These are phyloP conservation scores for Brachyptera risi DNA, from an alignment of 2,888 invertebrate genomes.

Conservation along the genomic window DNA sequence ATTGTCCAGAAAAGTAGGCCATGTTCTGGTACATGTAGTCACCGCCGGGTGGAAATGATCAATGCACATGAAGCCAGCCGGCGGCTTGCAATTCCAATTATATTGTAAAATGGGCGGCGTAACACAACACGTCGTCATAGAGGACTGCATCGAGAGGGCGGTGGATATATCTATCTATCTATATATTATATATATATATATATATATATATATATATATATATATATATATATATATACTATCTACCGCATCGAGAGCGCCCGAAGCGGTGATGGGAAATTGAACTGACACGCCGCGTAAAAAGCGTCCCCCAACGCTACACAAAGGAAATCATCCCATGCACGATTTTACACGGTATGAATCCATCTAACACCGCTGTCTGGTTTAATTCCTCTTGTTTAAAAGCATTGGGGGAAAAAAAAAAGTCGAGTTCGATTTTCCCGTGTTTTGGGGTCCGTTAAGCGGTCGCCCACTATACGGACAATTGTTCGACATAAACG, in stretches of 20 bases:
- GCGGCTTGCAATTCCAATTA: no score
- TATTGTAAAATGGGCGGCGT: not conserved
- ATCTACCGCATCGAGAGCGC: no score
- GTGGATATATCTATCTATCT: not conserved
- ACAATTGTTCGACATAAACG: no score
- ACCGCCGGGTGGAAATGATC: no score
- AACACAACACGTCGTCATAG: not conserved
- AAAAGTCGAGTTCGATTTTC: not conserved
- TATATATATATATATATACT: no score
- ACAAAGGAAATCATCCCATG: constrained; percentile 19
- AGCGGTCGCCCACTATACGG: no score
- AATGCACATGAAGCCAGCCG: no score
- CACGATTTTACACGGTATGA: constrained; percentile 23
- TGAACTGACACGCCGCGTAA: constrained; percentile 18
- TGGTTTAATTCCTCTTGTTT: constrained; percentile 5
- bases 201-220: no score
- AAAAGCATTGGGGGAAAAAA: no score
- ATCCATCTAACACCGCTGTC: constrained; percentile 8
- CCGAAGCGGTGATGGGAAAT: constrained; percentile 17
- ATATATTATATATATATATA: not conserved
- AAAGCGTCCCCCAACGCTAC: not conserved
- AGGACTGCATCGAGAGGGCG: not conserved
- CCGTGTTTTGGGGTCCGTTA: no score
- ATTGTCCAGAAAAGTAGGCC: no score
- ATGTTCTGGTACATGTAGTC: no score